Evolutionary conservation across 2,113 vertebrate species (phyloP).

Genomic region (Marcusenius ussheri): DNA sequence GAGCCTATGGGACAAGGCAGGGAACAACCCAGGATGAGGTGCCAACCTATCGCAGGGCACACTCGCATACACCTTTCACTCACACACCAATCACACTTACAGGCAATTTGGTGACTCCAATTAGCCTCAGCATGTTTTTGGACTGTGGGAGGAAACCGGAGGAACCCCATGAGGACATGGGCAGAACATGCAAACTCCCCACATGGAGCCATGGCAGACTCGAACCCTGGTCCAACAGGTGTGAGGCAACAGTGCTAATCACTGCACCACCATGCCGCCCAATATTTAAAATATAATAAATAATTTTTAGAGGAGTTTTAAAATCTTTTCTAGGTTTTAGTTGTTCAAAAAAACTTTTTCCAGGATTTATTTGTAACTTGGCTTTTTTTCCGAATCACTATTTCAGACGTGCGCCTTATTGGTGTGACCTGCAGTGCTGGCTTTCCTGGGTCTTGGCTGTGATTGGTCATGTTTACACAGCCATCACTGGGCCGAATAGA

Average conservation of each 20-base stretch:
- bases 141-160: neutral
- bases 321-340: neutral
- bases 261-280: rapidly evolving
- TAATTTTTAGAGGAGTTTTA: neutral
- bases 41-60: too few species aligned
- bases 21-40: neutral
- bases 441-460: neutral
- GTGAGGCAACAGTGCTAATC: neutral
- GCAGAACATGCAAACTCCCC: neutral
- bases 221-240: neutral
- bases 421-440: neutral
- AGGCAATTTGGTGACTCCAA: too few species aligned
- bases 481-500: neutral
- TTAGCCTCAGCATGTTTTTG: neutral
- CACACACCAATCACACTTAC: too few species aligned
- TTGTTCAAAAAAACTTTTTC: neutral
- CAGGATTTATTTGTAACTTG: neutral
- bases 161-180: neutral
- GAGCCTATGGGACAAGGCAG: neutral
- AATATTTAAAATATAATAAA: neutral
- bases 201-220: neutral
- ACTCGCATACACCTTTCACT: too few species aligned
- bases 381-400: neutral
- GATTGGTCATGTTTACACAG: neutral
- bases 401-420: neutral